phyloP scores from a whole-genome alignment of 2,888 invertebrate genomes.

The Tipula confusa region DNA sequence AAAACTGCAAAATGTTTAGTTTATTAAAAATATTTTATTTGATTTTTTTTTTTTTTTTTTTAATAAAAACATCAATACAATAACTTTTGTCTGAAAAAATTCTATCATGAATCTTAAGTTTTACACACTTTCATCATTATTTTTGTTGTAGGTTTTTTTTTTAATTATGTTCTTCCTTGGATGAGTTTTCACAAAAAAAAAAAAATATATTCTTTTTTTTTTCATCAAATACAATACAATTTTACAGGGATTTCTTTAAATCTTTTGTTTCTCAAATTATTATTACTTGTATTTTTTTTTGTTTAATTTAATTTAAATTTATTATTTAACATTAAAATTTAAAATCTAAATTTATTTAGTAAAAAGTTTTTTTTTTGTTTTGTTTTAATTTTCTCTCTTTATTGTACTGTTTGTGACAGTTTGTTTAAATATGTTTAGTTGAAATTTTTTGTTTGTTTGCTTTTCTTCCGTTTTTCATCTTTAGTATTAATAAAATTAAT shows the following conservation, averaged over 20 bases:
- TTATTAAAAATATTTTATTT: slow-evolving; percentile 25
- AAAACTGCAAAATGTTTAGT: not conserved
- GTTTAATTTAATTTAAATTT: not conserved
- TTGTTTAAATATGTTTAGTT: not conserved
- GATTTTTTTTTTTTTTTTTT: not conserved
- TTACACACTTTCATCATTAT: slow-evolving; percentile 3
- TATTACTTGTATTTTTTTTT: not conserved
- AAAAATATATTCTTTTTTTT: too few species aligned
- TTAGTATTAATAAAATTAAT: too few species aligned
- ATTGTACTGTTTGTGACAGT: slow-evolving; percentile 20
- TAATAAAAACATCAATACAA: slow-evolving; percentile 25
- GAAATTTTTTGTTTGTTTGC: not conserved
- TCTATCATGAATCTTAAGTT: not conserved
- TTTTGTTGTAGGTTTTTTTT: not conserved
- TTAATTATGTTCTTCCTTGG: not conserved
- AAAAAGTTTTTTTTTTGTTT: not conserved
- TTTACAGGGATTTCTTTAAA: not conserved
- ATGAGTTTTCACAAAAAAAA: not conserved
- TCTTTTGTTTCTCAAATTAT: not conserved
- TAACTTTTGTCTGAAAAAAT: not conserved
- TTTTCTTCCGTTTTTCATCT: not conserved
- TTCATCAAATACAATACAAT: slow-evolving; percentile 12
- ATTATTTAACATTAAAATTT: slow-evolving; percentile 8
- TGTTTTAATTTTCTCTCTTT: too few species aligned
- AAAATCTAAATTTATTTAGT: slow-evolving; percentile 3